Conservation (phyloP, 2,797 vertebrate species). For the Pantherophis alleghaniensis region DNA sequence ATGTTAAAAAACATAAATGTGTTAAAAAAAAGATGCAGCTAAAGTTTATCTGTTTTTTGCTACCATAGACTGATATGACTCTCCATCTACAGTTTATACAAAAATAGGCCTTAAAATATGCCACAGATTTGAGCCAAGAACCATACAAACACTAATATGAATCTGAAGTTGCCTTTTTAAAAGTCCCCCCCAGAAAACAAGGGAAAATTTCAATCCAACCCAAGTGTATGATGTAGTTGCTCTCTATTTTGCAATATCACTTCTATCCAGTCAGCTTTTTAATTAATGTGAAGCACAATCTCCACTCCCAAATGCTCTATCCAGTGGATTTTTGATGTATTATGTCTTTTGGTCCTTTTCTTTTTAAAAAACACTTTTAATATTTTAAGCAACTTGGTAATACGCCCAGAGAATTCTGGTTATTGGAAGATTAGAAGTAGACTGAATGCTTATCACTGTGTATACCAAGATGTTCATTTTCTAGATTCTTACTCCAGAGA, state of each 20-base stretch:
- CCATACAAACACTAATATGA: neutral
- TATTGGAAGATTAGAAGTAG: neutral
- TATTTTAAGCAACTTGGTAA: neutral
- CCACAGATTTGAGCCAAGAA: neutral
- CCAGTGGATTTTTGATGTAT: neutral
- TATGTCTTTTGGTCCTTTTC: neutral
- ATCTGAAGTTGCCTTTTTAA: neutral
- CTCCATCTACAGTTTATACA: neutral
- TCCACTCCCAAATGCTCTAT: neutral
- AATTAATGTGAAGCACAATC: neutral
- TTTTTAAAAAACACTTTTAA: neutral
- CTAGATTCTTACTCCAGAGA: neutral
- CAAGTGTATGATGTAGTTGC: neutral
- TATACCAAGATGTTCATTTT: neutral
- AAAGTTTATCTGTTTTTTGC: neutral
- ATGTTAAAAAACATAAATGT: neutral
- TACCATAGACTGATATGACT: neutral
- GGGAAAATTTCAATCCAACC: neutral
- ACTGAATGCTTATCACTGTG: neutral
- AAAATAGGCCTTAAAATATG: neutral
- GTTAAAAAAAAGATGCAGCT: neutral
- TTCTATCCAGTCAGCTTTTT: neutral
- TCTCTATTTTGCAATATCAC: neutral
- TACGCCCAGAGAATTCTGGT: neutral
- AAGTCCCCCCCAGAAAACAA: neutral